Conservation (phyloP, 2,888 invertebrate species). For the Agonopterix heracliana region DNA sequence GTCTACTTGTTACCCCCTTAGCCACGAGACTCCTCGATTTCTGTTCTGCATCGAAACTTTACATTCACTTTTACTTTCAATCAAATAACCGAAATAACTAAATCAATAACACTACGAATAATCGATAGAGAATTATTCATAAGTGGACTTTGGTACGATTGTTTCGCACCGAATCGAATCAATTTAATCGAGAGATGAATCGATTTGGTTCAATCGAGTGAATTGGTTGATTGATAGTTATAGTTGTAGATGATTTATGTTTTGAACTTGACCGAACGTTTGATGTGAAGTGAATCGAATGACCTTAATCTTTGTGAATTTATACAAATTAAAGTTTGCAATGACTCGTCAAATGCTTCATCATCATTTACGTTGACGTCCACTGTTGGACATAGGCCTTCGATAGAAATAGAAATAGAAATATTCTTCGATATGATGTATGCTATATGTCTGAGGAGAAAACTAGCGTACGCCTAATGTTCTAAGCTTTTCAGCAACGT, state of each 20-base stretch:
- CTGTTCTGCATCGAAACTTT: too few species aligned
- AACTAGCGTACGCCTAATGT: too few species aligned
- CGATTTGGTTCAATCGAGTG: constrained; percentile 57
- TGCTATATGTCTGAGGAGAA: too few species aligned
- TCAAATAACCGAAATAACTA: constrained; percentile 16
- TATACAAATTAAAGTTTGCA: not conserved
- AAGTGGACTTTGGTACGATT: constrained; percentile 36
- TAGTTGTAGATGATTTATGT: constrained; percentile 59
- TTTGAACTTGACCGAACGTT: constrained; percentile 39
- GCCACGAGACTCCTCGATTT: too few species aligned
- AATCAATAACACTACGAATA: constrained; percentile 32
- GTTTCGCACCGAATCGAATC: constrained; percentile 53
- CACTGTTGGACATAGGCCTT: too few species aligned
- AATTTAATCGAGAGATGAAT: constrained; percentile 55
- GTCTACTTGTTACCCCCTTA: too few species aligned
- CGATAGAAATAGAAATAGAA: too few species aligned
- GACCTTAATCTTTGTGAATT: not conserved
- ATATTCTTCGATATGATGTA: too few species aligned
- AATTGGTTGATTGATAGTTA: constrained; percentile 61
- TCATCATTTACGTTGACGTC: too few species aligned
- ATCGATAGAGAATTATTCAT: constrained; percentile 45
- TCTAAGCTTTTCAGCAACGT: too few species aligned
- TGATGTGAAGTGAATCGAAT: not conserved
- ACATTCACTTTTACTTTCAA: constrained; percentile 19
- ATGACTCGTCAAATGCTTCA: too few species aligned